A percentile compares a stretch with the other conserved stretches of the same genome.
Conservation (phyloP, 2,113 vertebrate genomes). For the Rostratula benghalensis region DNA sequence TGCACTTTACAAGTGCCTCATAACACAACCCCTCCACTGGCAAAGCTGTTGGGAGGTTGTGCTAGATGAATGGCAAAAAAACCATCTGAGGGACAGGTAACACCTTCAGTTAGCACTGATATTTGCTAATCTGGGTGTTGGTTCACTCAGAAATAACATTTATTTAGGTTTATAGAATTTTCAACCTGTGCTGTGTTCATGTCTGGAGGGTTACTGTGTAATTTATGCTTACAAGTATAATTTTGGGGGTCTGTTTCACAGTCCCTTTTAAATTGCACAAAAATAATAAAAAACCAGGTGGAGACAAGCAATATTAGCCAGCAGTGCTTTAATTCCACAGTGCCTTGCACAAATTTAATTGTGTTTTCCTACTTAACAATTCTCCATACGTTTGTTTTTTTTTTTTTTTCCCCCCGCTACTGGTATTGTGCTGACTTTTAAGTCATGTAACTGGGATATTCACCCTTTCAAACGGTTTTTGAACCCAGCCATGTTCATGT, state of each 20-base stretch:
- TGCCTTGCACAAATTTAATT: neutral
- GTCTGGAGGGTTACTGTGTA: neutral
- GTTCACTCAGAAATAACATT: neutral
- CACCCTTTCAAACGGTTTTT: neutral
- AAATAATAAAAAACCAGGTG: neutral
- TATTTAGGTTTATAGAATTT: neutral
- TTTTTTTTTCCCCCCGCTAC: neutral
- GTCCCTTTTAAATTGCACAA: neutral
- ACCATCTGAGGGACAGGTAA: neutral
- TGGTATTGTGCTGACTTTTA: neutral
- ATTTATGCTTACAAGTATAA: neutral
- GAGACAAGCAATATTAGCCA: neutral
- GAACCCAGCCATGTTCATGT: neutral
- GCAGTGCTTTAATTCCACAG: neutral
- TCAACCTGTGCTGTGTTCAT: accelerated
- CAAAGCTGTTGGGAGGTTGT: neutral
- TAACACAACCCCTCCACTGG: neutral
- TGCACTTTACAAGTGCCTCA: neutral
- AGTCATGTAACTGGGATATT: neutral
- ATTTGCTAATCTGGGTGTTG: neutral
- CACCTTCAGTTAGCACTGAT: neutral
- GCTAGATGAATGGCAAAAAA: neutral
- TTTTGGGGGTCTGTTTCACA: neutral
- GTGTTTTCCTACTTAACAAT: neutral
- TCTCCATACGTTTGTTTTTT: neutral